A percentile compares a stretch with the other conserved stretches of the same genome.
phyloP scores from a whole-genome alignment of 2,797 vertebrate species.

The Psittacula echo region DNA sequence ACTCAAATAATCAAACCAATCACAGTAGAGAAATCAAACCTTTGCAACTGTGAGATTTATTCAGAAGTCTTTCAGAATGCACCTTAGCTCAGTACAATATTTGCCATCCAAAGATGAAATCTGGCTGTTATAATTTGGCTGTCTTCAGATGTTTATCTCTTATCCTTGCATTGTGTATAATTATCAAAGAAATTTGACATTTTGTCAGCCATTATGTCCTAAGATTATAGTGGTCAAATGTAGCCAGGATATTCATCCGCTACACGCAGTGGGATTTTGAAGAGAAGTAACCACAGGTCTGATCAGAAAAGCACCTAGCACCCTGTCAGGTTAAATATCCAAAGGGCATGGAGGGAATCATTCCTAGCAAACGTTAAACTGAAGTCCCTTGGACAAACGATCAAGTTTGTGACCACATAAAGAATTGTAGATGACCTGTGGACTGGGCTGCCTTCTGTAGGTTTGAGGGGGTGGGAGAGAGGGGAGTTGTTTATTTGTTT shows the following conservation, averaged over 20 bases:
- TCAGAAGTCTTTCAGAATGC: background rate
- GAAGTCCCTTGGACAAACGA: background rate
- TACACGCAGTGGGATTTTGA: constrained; percentile 56
- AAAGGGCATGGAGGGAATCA: background rate
- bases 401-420: background rate
- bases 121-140: background rate
- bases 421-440: background rate
- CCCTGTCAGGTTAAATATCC: background rate
- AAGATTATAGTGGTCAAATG: constrained; percentile 58
- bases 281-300: background rate
- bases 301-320: background rate
- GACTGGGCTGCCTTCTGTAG: background rate
- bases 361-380: background rate
- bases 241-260: constrained; percentile 28
- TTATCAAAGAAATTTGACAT: constrained; percentile 36
- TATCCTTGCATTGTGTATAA: constrained; percentile 40
- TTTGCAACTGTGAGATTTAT: background rate
- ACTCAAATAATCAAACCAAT: background rate
- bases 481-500: background rate
- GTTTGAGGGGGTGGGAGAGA: background rate
- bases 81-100: background rate
- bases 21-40: background rate
- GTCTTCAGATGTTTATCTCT: constrained; percentile 28
- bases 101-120: constrained; percentile 11
- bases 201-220: constrained; percentile 41